These are phyloP conservation scores for Homalodisca vitripennis DNA, from an alignment of 1,140 invertebrate species.

Conservation along the genomic window DNA sequence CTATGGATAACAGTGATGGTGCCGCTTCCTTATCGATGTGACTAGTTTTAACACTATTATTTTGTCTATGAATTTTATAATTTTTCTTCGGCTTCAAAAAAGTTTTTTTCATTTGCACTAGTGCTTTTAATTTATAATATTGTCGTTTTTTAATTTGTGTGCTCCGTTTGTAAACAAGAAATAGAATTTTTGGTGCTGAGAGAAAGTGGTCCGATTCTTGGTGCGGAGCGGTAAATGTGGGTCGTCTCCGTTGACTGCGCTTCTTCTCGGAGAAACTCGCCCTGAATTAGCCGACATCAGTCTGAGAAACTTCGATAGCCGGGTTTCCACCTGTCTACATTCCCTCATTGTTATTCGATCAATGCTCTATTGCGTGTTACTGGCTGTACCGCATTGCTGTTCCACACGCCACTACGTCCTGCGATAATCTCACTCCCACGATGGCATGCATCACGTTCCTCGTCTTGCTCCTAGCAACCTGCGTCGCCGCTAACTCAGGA, in stretches of 20 bases:
- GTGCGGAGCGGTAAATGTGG: constrained; percentile 19
- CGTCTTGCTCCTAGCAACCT: neutral
- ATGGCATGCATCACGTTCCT: neutral
- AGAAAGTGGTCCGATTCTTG: neutral
- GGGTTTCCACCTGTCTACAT: neutral
- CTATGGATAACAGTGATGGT: constrained; percentile 15
- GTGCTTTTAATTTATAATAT: neutral
- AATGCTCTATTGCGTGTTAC: neutral
- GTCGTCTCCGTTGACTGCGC: constrained; percentile 7
- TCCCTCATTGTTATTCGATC: neutral
- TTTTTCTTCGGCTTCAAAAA: constrained; percentile 1
- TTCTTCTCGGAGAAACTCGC: constrained; percentile 10
- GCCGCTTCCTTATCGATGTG: neutral
- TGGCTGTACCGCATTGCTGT: neutral
- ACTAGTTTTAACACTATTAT: neutral
- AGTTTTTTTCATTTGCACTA: neutral
- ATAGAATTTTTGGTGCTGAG: neutral
- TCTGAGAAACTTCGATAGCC: neutral
- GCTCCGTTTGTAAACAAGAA: neutral
- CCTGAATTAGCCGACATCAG: constrained; percentile 8
- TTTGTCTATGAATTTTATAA: constrained; percentile 1
- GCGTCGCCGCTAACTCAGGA: neutral
- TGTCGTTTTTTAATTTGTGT: neutral
- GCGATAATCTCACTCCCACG: neutral
- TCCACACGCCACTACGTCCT: constrained; percentile 14